phyloP scores from a whole-genome alignment of 2,797 vertebrate species.

The Tangara arthus region DNA sequence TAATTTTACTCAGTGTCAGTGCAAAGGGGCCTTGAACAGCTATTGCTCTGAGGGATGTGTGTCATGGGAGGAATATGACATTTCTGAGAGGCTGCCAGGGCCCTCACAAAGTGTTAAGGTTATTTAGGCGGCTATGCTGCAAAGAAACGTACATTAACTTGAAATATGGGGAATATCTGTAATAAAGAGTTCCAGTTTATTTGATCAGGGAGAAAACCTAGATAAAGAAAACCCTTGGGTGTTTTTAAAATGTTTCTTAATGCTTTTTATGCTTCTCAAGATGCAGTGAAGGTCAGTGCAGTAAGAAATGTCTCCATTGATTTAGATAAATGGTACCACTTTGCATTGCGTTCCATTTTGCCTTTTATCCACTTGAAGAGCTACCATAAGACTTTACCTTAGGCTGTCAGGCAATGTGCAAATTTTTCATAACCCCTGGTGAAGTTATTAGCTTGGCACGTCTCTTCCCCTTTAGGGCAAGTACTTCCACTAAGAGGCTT shows the following conservation, averaged over 20 bases:
- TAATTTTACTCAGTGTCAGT: slow-evolving; percentile 1
- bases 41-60: slow-evolving; percentile 55
- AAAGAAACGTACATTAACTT: slow-evolving; percentile 35
- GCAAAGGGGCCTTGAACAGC: slow-evolving; percentile 47
- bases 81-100: slow-evolving; percentile 51
- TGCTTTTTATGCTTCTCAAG: slow-evolving; percentile 48
- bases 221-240: slow-evolving; percentile 36
- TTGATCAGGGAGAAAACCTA: slow-evolving; percentile 45
- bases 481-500: background rate
- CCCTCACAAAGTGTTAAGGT: slow-evolving; percentile 23
- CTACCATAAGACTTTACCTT: slow-evolving; percentile 53
- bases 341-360: slow-evolving; percentile 56
- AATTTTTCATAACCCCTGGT: slow-evolving; percentile 64
- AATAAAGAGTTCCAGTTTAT: slow-evolving; percentile 54
- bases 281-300: slow-evolving; percentile 68
- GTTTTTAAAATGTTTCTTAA: slow-evolving; percentile 52
- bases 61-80: slow-evolving; percentile 10
- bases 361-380: slow-evolving; percentile 65
- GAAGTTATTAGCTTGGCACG: slow-evolving; percentile 54
- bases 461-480: slow-evolving; percentile 49
- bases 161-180: slow-evolving; percentile 49
- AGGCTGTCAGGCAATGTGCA: slow-evolving; percentile 51
- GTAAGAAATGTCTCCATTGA: slow-evolving; percentile 57
- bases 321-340: slow-evolving; percentile 68
- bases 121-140: slow-evolving; percentile 35